Evolutionary conservation across 2,113 vertebrate species (phyloP).

Genomic region (Zosterops hypoxanthus): DNA sequence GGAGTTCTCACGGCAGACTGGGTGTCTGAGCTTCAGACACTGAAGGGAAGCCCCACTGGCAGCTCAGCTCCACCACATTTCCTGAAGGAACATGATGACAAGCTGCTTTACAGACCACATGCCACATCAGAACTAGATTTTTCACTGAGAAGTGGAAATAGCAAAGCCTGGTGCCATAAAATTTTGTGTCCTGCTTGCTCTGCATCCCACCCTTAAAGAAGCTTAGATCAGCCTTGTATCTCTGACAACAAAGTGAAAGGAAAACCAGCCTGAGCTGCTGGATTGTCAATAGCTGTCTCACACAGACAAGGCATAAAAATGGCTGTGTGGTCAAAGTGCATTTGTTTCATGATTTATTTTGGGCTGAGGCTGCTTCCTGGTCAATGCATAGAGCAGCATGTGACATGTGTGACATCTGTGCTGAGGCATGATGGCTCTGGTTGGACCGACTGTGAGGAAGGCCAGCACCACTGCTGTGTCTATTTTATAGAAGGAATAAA

Average conservation of each 20-base stretch:
- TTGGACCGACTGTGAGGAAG: neutral
- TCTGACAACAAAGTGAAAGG: neutral
- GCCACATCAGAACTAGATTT: neutral
- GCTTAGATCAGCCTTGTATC: neutral
- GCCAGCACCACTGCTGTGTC: neutral
- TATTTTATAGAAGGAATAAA: neutral
- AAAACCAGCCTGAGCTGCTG: neutral
- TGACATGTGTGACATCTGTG: fast-evolving
- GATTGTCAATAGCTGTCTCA: neutral
- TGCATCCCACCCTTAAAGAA: neutral
- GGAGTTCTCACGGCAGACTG: neutral
- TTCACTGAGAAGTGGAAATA: neutral
- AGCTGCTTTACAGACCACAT: neutral
- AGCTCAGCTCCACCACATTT: neutral
- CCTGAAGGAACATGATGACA: neutral
- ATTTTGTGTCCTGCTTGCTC: neutral
- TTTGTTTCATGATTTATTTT: neutral
- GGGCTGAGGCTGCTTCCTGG: neutral
- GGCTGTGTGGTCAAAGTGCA: neutral
- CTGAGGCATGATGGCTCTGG: fast-evolving
- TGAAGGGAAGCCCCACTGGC: neutral
- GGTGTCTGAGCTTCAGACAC: neutral
- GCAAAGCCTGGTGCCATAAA: neutral
- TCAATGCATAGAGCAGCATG: fast-evolving
- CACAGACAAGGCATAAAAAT: neutral